Conservation (phyloP, 2,797 vertebrate species). For the Eidolon dupreanum region DNA sequence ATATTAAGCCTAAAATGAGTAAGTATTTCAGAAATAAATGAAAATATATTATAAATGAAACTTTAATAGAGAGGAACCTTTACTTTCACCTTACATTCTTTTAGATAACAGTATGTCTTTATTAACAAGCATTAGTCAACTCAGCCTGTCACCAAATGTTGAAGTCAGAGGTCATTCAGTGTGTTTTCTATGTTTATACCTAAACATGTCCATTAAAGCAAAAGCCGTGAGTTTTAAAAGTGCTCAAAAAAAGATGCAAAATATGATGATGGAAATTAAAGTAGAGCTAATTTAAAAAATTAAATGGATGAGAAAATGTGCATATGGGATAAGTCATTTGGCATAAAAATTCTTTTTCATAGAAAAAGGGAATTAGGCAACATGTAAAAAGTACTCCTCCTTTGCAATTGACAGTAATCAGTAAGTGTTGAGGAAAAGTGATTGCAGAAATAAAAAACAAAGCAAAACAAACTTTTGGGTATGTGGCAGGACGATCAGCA, state of each 20-base stretch:
- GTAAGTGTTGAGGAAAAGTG: conserved; percentile 53
- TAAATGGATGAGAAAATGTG: not conserved
- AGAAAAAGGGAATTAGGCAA: conserved; percentile 55
- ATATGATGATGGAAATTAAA: conserved; percentile 31
- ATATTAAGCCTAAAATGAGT: not conserved
- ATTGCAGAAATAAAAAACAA: conserved; percentile 54
- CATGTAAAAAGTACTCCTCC: conserved; percentile 31
- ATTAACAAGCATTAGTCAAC: conserved; percentile 5
- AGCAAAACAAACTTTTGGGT: not conserved
- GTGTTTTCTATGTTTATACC: not conserved
- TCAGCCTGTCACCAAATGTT: not conserved
- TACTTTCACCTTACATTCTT: not conserved
- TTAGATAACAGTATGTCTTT: not conserved
- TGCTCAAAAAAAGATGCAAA: conserved; percentile 17
- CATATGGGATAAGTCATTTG: conserved; percentile 26
- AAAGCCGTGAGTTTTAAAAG: conserved; percentile 38
- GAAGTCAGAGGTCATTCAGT: not conserved
- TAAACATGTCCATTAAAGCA: conserved; percentile 15
- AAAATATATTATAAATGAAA: conserved; percentile 1
- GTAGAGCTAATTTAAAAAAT: conserved; percentile 47
- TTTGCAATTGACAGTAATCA: conserved; percentile 64
- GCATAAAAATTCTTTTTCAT: not conserved
- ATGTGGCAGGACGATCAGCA: conserved; percentile 46
- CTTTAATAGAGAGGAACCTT: not conserved
- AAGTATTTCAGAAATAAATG: not conserved